Percentiles rank a stretch among this genome's conserved stretches.
Evolutionary conservation across 2,797 vertebrate species (phyloP).

Genomic region (Clarias laeviceps): DNA sequence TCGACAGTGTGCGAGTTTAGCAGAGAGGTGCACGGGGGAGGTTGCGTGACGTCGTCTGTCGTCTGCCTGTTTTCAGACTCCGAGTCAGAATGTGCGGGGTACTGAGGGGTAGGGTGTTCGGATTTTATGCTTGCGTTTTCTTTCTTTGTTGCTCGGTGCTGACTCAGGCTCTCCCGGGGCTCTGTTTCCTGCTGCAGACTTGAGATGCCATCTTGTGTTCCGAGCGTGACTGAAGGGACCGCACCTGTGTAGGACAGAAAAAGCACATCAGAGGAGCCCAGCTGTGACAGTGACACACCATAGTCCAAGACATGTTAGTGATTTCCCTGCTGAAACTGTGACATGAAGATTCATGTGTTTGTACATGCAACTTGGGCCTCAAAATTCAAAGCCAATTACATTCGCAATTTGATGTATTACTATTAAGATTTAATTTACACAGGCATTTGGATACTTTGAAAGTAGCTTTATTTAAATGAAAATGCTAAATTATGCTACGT

Average conservation of each 20-base stretch:
- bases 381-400: no score
- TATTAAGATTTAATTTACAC: no score
- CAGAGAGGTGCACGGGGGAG: conserved; percentile 9
- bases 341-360: background rate
- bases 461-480: no score
- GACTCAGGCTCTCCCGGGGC: conserved; percentile 31
- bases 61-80: conserved; percentile 26
- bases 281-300: background rate
- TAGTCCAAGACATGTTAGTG: background rate
- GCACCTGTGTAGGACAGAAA: conserved; percentile 14
- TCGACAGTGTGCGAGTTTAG: conserved; percentile 35
- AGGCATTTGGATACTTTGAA: no score
- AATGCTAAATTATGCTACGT: no score
- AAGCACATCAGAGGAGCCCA: background rate
- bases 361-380: no score
- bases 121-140: conserved; percentile 34
- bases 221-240: conserved; percentile 4
- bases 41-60: conserved; percentile 22
- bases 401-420: no score
- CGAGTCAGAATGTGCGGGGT: conserved; percentile 2
- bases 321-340: background rate
- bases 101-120: conserved; percentile 29
- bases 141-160: conserved; percentile 1
- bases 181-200: conserved; percentile 41
- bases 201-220: conserved; percentile 34